Percentiles rank a stretch among this genome's conserved stretches.
Conservation (phyloP, 2,888 invertebrate genomes). For the Lasioglossum figueresi region DNA sequence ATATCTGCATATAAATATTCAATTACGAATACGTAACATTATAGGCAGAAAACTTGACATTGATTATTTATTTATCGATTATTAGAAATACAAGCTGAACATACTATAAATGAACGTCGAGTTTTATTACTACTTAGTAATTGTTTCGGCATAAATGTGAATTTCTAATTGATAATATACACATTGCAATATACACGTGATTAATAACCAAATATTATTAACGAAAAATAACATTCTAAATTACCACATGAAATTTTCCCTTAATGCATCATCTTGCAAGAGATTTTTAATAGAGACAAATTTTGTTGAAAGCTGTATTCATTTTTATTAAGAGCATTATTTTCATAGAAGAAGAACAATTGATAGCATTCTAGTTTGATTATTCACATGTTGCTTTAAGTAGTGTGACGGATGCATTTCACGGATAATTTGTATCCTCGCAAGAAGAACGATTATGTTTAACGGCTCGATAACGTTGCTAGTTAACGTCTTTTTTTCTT, state of each 20-base stretch:
- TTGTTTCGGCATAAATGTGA: background rate
- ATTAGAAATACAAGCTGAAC: background rate
- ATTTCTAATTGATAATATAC: background rate
- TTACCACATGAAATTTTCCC: background rate
- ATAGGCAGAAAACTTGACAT: background rate
- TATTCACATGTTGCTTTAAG: background rate
- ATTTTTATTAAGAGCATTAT: background rate
- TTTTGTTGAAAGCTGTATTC: background rate
- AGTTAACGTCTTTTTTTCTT: conserved; percentile 6
- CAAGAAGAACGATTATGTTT: conserved; percentile 6
- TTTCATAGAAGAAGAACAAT: background rate
- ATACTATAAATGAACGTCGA: background rate
- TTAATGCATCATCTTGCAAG: background rate
- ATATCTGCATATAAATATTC: background rate
- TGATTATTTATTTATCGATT: background rate
- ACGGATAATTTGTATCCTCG: background rate
- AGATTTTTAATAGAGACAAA: background rate
- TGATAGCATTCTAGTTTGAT: background rate
- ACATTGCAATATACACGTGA: background rate
- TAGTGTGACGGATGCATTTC: background rate
- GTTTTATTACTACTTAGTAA: background rate
- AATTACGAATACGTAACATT: background rate
- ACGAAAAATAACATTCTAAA: background rate
- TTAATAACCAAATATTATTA: background rate
- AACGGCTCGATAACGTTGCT: background rate